Base-by-base conservation (phyloP, 2,797 vertebrate genomes). In the Danionella dracula region DNA sequence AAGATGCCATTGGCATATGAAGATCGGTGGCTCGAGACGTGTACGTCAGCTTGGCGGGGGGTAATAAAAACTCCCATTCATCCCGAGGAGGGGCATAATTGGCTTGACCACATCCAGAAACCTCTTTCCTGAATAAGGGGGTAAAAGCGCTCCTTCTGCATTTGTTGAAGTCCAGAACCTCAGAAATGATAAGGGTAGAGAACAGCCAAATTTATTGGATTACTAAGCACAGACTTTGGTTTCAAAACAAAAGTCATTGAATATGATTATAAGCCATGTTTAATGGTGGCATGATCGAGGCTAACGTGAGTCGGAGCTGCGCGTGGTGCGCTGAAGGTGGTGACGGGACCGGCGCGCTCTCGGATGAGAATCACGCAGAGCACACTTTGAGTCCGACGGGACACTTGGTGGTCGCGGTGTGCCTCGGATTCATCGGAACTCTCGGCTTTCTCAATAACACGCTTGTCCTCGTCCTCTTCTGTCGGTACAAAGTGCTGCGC, bases 371-470 rank as follows among this genome's bases (percentile, higher is more conserved):
- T 41, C 61, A 27, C 15, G 20, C 51, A 41, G 57, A 46, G 49
- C 75, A 72, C 66, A 80, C 42, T 51, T 81, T 91, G 58, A 87
- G 80, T 31, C 83, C 88, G 8, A 79, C 75, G 0, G 89, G 90
- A 8, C 89, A 92, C 82, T 76, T 89, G 66, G 58, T 90, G 70
- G 87, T 90, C 49, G 87, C 91, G 0, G 83, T 89, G 79, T 90
- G 83, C 71, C 87, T 91, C 8, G 90, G 90, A 29, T 78, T 87
- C 67, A 90, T 92, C 74, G 89, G 89, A 46, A 83, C 82, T 38
- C 66, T 89, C n/a, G 91, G 90, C 1, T 88, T 92, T 59, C 76
- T 89, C 73, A 89, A 77, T 44, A 92, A 92, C 81, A 76, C 89
- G 19, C 64, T 90, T 65, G 90, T 92, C 16, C 84, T 92, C 17